Percentiles rank a stretch among this genome's conserved stretches.
Conservation (phyloP, 2,113 vertebrate species). For the Furnarius figulus region DNA sequence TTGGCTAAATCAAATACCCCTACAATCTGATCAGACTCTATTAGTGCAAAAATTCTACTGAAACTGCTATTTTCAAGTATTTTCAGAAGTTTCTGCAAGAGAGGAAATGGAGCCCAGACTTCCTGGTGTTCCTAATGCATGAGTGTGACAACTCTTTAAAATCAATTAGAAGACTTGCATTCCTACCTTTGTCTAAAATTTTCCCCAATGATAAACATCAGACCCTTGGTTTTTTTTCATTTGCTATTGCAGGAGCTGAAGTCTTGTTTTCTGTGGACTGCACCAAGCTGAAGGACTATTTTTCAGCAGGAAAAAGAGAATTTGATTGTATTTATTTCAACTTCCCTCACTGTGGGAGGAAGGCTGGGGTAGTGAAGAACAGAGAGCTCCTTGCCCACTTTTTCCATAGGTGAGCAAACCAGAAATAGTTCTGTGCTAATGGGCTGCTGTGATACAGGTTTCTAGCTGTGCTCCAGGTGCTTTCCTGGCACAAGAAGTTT, state of each 20-base stretch:
- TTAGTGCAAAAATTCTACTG: fast-evolving
- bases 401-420: slow-evolving; percentile 83
- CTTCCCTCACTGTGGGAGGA: slow-evolving; percentile 95
- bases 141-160: not conserved
- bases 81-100: not conserved
- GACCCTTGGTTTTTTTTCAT: fast-evolving
- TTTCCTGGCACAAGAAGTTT: not conserved
- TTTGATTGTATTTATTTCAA: slow-evolving; percentile 92
- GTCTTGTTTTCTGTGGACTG: slow-evolving; percentile 90
- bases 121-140: not conserved
- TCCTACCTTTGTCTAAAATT: not conserved
- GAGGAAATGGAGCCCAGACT: not conserved
- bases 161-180: not conserved
- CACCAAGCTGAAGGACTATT: slow-evolving; percentile 78
- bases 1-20: not conserved
- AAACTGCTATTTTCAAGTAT: fast-evolving
- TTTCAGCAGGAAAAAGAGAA: slow-evolving; percentile 39
- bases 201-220: not conserved
- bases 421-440: too few relatives aligned
- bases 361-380: slow-evolving; percentile 93
- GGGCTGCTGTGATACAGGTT: not conserved
- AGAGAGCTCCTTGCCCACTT: slow-evolving; percentile 86
- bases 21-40: fast-evolving
- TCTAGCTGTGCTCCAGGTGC: not conserved
- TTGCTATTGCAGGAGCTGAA: slow-evolving; percentile 73